Conservation (phyloP, 1,140 invertebrate species). For the Zaprionus kolodkinae region DNA sequence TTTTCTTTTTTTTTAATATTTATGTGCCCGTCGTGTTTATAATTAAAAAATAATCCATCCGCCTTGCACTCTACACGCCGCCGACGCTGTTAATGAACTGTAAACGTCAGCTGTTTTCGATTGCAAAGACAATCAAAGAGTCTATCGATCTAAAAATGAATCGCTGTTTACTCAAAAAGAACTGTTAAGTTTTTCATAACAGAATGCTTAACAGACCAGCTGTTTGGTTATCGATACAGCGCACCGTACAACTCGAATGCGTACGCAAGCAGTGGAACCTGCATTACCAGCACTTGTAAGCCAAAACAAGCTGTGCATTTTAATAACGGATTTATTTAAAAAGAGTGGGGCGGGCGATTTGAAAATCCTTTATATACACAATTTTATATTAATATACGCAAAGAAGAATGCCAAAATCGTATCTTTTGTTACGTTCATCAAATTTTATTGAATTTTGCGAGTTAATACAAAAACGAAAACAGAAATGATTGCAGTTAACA, state of each 20-base stretch:
- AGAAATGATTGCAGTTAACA: conserved; percentile 75
- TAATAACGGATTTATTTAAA: no score
- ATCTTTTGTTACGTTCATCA: conserved; percentile 71
- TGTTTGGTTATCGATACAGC: conserved; percentile 7
- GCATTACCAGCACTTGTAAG: no score
- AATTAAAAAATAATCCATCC: conserved; percentile 45
- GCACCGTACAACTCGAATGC: no score
- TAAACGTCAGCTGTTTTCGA: conserved; percentile 51
- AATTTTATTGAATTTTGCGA: conserved; percentile 81
- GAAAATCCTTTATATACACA: no score
- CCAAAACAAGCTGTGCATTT: no score
- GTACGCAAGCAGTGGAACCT: no score
- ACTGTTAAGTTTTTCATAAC: conserved; percentile 7
- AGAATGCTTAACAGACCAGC: background rate
- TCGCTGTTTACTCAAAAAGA: conserved; percentile 12
- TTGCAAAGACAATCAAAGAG: conserved; percentile 28
- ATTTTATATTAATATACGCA: no score
- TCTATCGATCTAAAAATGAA: conserved; percentile 3
- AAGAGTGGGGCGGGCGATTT: no score
- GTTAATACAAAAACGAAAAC: conserved; percentile 79
- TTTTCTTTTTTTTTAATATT: conserved; percentile 61
- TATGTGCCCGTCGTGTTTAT: conserved; percentile 45
- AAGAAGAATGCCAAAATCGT: background rate
- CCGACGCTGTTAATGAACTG: conserved; percentile 49
- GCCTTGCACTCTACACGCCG: conserved; percentile 46